phyloP scores from a whole-genome alignment of 2,888 invertebrate genomes.

The Oligia strigilis region DNA sequence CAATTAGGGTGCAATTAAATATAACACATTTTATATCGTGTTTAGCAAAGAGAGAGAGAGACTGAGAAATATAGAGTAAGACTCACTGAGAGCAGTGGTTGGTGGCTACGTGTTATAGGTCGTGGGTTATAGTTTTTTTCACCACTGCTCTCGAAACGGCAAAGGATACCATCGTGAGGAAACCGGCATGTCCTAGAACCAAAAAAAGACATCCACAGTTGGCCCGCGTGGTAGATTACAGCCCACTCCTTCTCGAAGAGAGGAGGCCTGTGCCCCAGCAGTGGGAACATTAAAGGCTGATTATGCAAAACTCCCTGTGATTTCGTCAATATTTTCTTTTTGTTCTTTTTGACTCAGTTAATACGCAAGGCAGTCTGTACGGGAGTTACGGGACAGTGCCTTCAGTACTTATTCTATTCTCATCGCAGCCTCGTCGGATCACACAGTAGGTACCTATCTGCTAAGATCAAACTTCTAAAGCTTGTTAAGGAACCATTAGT shows the following conservation, averaged over 20 bases:
- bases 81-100: too few species aligned
- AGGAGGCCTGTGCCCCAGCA: too few species aligned
- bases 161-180: background rate
- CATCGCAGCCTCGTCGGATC: too few species aligned
- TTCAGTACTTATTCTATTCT: background rate
- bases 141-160: too few species aligned
- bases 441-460: background rate
- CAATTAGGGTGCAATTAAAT: too few species aligned
- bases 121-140: too few species aligned
- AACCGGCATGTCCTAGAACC: background rate
- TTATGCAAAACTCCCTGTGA: background rate
- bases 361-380: background rate
- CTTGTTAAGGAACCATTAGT: conserved; percentile 49
- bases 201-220: background rate
- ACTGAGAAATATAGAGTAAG: background rate
- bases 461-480: conserved; percentile 18
- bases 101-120: too few species aligned
- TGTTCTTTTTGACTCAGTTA: background rate
- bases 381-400: background rate
- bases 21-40: too few species aligned
- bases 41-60: background rate
- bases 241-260: background rate
- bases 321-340: background rate
- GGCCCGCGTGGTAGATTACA: too few species aligned
- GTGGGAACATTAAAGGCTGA: background rate